Conservation (phyloP, 2,888 invertebrate species). For the Mactromeris polynyma region DNA sequence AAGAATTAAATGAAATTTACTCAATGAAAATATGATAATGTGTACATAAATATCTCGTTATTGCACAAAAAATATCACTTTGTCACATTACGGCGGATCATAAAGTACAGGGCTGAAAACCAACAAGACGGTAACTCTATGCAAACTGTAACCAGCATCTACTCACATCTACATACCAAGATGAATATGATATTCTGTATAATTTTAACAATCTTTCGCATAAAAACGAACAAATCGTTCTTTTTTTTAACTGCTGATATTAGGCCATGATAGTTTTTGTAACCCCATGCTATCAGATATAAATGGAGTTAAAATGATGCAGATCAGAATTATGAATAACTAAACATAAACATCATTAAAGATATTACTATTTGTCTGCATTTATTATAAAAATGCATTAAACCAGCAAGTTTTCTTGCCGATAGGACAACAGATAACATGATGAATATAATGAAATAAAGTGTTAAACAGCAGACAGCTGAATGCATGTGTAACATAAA, state of each 20-base stretch:
- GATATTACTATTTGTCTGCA: neutral
- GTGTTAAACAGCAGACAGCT: neutral
- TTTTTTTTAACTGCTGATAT: neutral
- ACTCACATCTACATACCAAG: too few relatives aligned
- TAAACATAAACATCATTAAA: neutral
- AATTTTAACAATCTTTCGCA: neutral
- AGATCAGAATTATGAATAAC: neutral
- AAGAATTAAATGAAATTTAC: too few relatives aligned
- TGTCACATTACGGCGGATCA: neutral
- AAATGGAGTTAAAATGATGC: neutral
- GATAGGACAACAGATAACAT: neutral
- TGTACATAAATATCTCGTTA: neutral
- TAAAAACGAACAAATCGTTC: neutral
- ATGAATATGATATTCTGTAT: neutral
- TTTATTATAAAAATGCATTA: slow-evolving; percentile 20
- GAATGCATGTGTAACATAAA: neutral
- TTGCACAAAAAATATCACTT: neutral
- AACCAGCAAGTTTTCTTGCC: neutral
- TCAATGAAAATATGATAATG: neutral
- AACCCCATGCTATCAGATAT: neutral
- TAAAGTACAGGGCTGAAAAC: too few relatives aligned
- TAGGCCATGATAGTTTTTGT: neutral
- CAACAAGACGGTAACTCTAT: too few relatives aligned
- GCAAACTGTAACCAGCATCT: too few relatives aligned
- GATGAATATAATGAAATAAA: neutral